phyloP scores from a whole-genome alignment of 2,797 vertebrate genomes.

The Falco peregrinus region DNA sequence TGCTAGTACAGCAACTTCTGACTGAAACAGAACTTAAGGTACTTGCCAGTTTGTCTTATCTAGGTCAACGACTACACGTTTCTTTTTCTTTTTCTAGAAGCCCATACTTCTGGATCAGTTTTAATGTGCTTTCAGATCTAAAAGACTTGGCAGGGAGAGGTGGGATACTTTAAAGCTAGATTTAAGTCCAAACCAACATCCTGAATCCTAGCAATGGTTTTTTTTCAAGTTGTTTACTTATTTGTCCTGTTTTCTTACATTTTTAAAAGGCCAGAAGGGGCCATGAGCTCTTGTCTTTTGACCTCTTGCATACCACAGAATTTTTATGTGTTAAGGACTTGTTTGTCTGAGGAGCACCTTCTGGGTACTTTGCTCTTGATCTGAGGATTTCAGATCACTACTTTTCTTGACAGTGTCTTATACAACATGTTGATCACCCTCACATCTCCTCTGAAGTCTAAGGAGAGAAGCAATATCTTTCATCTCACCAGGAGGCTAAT shows the following conservation, averaged over 20 bases:
- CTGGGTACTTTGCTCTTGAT: neutral
- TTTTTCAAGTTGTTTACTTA: neutral
- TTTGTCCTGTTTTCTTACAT: neutral
- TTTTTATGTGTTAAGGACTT: neutral
- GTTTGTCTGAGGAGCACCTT: neutral
- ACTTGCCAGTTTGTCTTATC: neutral
- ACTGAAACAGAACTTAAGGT: neutral
- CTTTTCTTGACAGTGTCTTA: neutral
- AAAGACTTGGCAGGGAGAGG: neutral
- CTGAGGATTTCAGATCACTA: neutral
- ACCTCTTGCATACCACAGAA: neutral
- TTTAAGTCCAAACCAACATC: neutral
- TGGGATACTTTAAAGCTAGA: neutral
- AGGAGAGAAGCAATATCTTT: neutral
- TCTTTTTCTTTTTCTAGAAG: neutral
- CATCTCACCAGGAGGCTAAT: neutral
- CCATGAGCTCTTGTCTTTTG: rapidly evolving
- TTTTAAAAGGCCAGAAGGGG: neutral
- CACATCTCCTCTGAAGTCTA: neutral
- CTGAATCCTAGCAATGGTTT: neutral
- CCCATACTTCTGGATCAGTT: neutral
- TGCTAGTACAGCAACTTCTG: neutral
- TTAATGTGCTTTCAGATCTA: neutral
- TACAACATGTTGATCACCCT: neutral
- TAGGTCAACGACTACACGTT: neutral